Evolutionary conservation across 1,140 invertebrate species (phyloP).

Genomic region (Panagrolaimus sp.): DNA sequence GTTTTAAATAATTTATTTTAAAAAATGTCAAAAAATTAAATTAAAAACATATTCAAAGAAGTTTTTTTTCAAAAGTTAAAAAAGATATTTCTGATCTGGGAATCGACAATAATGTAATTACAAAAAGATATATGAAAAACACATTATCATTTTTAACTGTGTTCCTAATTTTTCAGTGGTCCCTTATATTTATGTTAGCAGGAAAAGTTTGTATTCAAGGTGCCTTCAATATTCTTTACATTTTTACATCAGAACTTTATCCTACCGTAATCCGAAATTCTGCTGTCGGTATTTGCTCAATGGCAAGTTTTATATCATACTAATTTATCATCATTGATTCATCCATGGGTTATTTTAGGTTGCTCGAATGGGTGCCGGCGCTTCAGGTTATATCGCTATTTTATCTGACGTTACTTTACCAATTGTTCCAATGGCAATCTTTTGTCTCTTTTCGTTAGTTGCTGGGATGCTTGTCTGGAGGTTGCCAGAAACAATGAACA

Average conservation of each 20-base stretch:
- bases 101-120: too few relatives aligned
- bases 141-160: neutral
- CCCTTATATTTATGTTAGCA: conserved; percentile 53
- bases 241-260: conserved; percentile 48
- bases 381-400: conserved; percentile 48
- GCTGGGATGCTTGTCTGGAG: conserved; percentile 53
- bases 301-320: too few relatives aligned
- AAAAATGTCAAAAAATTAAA: too few relatives aligned
- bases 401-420: conserved; percentile 57
- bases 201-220: conserved; percentile 57
- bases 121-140: neutral
- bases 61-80: too few relatives aligned
- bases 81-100: too few relatives aligned
- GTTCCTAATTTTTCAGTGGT: conserved; percentile 33
- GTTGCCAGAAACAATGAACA: conserved; percentile 54
- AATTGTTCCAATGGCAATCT: conserved; percentile 58
- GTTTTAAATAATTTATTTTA: too few relatives aligned
- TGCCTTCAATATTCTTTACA: conserved; percentile 56
- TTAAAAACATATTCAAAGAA: too few relatives aligned
- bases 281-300: conserved; percentile 54
- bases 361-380: conserved; percentile 53
- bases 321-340: too few relatives aligned
- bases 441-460: conserved; percentile 54
- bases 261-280: conserved; percentile 48
- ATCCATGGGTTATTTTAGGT: too few relatives aligned